These are phyloP conservation scores for Scytalopus superciliaris DNA, from an alignment of 2,113 vertebrate genomes.

Conservation along the genomic window DNA sequence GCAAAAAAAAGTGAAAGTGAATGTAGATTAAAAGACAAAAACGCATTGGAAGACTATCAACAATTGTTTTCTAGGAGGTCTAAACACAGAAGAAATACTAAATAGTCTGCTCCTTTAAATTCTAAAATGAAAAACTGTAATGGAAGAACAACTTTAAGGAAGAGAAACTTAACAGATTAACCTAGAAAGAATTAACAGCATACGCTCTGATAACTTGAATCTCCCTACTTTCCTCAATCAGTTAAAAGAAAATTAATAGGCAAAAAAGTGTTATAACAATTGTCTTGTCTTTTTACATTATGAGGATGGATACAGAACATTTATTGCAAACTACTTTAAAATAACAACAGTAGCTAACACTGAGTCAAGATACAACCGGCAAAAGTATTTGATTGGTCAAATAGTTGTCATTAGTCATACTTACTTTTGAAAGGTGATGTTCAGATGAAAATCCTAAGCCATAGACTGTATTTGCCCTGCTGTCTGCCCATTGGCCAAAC, in stretches of 20 bases:
- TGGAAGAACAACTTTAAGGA: neutral
- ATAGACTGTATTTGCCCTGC: too few relatives aligned
- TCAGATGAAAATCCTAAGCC: constrained; percentile 87
- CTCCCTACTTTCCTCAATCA: neutral
- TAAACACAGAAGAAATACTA: neutral
- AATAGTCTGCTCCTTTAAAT: neutral
- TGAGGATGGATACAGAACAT: neutral
- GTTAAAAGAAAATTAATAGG: neutral
- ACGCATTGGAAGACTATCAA: neutral
- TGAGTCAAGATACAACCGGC: neutral
- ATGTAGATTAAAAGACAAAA: neutral
- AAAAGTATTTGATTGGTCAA: neutral
- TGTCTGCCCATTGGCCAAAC: too few relatives aligned
- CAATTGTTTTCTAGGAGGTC: neutral
- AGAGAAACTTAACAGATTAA: neutral
- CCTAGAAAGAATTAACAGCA: neutral
- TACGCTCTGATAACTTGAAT: neutral
- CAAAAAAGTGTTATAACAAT: neutral
- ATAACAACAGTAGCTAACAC: neutral
- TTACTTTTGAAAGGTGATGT: constrained; percentile 92
- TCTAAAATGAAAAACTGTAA: neutral
- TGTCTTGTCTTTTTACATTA: neutral
- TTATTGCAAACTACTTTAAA: neutral
- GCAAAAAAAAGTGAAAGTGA: neutral
- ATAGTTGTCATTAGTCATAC: neutral